Percentiles rank a stretch among this genome's conserved stretches.
phyloP scores from a whole-genome alignment of 2,113 vertebrate species.

The Gopherus flavomarginatus region DNA sequence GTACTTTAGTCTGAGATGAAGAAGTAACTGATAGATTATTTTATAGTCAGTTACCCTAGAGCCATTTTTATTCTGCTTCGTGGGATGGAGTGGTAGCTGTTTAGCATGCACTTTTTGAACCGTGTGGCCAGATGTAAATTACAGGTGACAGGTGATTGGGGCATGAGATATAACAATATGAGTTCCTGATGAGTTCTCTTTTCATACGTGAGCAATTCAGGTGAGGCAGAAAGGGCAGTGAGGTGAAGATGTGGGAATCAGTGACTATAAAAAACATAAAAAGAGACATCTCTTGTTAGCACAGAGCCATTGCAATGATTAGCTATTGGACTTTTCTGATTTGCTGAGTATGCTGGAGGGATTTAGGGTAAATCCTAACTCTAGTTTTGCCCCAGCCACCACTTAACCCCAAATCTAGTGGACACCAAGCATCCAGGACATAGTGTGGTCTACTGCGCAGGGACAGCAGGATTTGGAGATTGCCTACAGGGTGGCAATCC shows the following conservation, averaged over 20 bases:
- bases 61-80: not conserved
- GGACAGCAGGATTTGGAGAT: not conserved
- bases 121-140: not conserved
- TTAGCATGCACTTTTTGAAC: constrained; percentile 28
- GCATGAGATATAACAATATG: constrained; percentile 17
- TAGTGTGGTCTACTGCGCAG: not conserved
- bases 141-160: constrained; percentile 24
- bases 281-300: fast-evolving
- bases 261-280: not conserved
- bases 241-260: not conserved
- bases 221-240: not conserved
- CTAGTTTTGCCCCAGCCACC: not conserved
- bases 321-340: not conserved
- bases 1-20: not conserved
- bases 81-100: not conserved
- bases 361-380: not conserved
- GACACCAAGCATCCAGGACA: not conserved
- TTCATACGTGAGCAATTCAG: not conserved
- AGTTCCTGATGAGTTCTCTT: not conserved
- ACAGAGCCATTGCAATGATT: not conserved
- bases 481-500: not conserved
- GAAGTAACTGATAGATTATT: not conserved
- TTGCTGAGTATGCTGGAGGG: not conserved
- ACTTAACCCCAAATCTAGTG: not conserved
- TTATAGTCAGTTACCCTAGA: not conserved